phyloP scores from a whole-genome alignment of 2,888 invertebrate species.

The Drosophila ezoana region DNA sequence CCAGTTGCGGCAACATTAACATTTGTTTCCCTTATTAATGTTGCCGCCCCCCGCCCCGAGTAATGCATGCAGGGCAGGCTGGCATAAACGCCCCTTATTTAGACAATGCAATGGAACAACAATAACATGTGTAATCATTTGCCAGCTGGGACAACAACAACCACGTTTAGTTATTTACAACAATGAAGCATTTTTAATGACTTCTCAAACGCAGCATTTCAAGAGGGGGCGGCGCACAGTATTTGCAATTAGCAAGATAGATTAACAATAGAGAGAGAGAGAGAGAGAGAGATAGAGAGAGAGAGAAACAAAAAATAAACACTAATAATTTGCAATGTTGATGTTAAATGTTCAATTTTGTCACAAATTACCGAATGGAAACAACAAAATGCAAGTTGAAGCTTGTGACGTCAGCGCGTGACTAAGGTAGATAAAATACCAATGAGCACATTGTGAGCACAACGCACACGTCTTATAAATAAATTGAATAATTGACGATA shows the following conservation, averaged over 20 bases:
- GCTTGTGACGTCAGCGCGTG: slow-evolving; percentile 38
- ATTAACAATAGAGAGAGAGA: slow-evolving; percentile 10
- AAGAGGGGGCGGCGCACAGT: not conserved
- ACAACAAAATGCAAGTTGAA: not conserved
- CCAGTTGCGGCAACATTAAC: slow-evolving; percentile 32
- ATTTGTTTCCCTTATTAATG: slow-evolving; percentile 3
- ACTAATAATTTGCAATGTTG: slow-evolving; percentile 26
- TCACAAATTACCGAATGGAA: slow-evolving; percentile 14
- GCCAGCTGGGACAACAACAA: slow-evolving; percentile 47
- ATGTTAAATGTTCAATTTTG: slow-evolving; percentile 23
- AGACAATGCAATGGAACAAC: slow-evolving; percentile 36
- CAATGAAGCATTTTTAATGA: slow-evolving; percentile 68
- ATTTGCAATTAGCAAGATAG: slow-evolving; percentile 36
- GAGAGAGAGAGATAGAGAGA: not conserved
- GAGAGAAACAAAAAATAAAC: not conserved
- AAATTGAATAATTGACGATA: slow-evolving; percentile 2
- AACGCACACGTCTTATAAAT: slow-evolving; percentile 1
- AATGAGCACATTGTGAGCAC: not conserved
- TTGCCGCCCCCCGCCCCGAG: not conserved
- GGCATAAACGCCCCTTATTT: slow-evolving; percentile 43
- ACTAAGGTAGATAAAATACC: slow-evolving; percentile 33
- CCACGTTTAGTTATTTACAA: slow-evolving; percentile 30
- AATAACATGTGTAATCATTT: slow-evolving; percentile 61
- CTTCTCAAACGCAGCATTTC: slow-evolving; percentile 43
- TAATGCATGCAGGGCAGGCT: slow-evolving; percentile 4